Evolutionary conservation across 2,797 vertebrate species (phyloP).

Genomic region (Oophaga sylvatica): DNA sequence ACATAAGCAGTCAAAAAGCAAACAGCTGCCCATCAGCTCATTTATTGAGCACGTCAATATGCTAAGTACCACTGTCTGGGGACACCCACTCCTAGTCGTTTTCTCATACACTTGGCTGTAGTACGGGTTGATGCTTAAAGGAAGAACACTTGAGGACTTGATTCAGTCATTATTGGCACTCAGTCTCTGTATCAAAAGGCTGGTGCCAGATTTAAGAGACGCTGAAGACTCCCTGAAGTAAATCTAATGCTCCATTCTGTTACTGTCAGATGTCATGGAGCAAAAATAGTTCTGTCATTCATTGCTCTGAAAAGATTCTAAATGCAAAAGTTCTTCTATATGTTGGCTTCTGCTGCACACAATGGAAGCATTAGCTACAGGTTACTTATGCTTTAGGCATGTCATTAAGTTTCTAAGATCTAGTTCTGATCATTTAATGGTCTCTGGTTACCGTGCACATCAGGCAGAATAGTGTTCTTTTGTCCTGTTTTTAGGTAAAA

Average conservation of each 20-base stretch:
- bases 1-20: slow-evolving; percentile 4
- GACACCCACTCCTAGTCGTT: slow-evolving; percentile 21
- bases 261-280: background rate
- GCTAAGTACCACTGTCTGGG: slow-evolving; percentile 35
- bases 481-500: too few relatives aligned
- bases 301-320: background rate
- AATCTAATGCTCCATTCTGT: background rate
- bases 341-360: background rate
- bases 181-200: background rate
- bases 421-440: too few relatives aligned
- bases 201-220: background rate
- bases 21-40: slow-evolving; percentile 2
- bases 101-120: slow-evolving; percentile 25
- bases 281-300: background rate
- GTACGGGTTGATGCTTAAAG: slow-evolving; percentile 22
- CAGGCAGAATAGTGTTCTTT: too few relatives aligned
- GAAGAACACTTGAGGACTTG: slow-evolving; percentile 16
- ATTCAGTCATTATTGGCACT: slow-evolving; percentile 38
- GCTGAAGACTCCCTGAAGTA: background rate
- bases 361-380: background rate
- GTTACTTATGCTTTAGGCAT: background rate
- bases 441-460: too few relatives aligned
- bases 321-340: background rate
- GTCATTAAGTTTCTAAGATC: background rate
- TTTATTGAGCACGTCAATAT: slow-evolving; percentile 41